phyloP scores from a whole-genome alignment of 2,888 invertebrate species.

The Lydus trimaculatus region DNA sequence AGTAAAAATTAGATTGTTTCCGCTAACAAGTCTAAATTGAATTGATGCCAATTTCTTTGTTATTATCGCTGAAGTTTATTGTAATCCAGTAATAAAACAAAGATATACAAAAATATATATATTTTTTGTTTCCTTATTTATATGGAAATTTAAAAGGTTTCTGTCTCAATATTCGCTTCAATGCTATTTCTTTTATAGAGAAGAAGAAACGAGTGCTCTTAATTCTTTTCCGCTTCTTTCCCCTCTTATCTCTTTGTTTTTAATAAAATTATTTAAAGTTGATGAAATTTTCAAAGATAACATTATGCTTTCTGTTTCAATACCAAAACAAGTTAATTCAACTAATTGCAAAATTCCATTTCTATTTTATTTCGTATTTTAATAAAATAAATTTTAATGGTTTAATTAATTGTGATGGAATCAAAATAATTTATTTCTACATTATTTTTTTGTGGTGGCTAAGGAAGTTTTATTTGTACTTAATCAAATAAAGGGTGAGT shows the following conservation, averaged over 20 bases:
- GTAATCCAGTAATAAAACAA: background rate
- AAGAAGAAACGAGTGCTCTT: background rate
- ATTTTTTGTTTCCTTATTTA: background rate
- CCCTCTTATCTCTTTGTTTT: background rate
- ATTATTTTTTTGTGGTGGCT: background rate
- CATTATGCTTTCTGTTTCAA: background rate
- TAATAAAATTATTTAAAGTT: background rate
- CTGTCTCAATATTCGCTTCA: background rate
- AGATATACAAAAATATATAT: background rate
- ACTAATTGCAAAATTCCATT: background rate
- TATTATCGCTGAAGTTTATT: background rate
- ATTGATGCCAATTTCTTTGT: background rate
- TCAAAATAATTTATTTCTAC: background rate
- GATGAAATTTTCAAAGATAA: background rate
- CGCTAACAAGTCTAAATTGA: background rate
- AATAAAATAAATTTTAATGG: background rate
- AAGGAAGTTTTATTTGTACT: background rate
- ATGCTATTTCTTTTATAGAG: background rate
- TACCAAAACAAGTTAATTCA: no score
- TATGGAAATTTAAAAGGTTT: constrained; percentile 2
- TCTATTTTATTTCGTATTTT: background rate
- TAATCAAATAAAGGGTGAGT: background rate
- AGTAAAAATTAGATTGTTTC: background rate
- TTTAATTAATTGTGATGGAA: background rate
- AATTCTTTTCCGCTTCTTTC: background rate